Base-by-base conservation (phyloP, 2,888 invertebrate genomes). In the Heliconius aoede region DNA sequence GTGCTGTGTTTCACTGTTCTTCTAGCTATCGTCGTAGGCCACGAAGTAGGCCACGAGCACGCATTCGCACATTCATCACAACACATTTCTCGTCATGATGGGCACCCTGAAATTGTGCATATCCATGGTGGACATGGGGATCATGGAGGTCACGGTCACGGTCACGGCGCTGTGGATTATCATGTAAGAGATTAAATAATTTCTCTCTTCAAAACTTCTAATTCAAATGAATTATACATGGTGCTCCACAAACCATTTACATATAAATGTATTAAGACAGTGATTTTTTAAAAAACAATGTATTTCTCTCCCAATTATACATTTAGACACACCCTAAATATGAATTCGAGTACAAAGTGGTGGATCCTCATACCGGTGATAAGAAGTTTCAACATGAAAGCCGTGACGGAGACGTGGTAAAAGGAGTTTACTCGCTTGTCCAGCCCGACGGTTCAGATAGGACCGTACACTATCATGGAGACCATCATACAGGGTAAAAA, bases 281-380 rank as follows among this genome's bases (percentile, higher is more conserved):
- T 3, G 36, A 46, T 3, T 18, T 46, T 46, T 46, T 21, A 46
- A 21, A 46, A 46, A 18, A 21, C 46, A 46, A 46, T 21, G 3
- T 8, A 2, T 46, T 58, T n/a, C 7, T 60, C 9, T 26, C 3
- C 5, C 5, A 15, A 15, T 26, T 60, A 60, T 60, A 1, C 15
- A 15, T 24, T 1, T 36, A 84, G 85, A 80, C 83, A 11, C 83
- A 82, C 71, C 84, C 86, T 30, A 83, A 85, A 65, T 86, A 85
- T 74, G 83, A 81, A 69, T 86, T 84, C 72, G 84, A 83, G 15
- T 87, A 88, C 82, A 85, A 83, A 77, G 85, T 88, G 4, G 78
- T 83, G 58, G 95, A 95, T 82, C 86, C 89, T 9, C 94, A 95
- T 84, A 95, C 95, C 28, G 94, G 94, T 24, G 95, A 95, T 85